Evolutionary conservation across 2,113 vertebrate species (phyloP).

Genomic region (Larimichthys crocea): DNA sequence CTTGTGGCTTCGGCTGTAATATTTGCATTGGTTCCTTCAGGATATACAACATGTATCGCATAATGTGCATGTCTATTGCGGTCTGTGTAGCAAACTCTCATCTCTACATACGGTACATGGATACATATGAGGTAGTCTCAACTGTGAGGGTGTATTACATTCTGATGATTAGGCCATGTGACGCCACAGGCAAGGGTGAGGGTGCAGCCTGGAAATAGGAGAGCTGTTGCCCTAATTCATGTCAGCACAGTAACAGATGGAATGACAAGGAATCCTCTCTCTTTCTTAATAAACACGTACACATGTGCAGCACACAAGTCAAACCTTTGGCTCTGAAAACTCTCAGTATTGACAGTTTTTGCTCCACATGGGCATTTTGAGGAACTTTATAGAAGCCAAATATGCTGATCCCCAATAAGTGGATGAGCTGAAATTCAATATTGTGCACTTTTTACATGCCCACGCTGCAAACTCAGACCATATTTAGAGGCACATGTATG

Average conservation of each 20-base stretch:
- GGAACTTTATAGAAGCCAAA: not conserved
- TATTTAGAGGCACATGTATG: constrained; percentile 34
- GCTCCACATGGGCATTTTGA: not conserved
- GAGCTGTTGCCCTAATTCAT: constrained; percentile 55
- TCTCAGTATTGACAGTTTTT: not conserved
- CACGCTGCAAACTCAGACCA: constrained; percentile 33
- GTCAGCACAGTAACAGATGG: constrained; percentile 56
- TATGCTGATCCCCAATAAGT: constrained; percentile 22
- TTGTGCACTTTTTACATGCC: constrained; percentile 46
- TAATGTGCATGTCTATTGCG: constrained; percentile 38
- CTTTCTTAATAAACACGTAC: constrained; percentile 17
- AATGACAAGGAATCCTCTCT: constrained; percentile 34
- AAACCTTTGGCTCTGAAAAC: constrained; percentile 19
- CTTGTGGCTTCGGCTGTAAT: constrained; percentile 6
- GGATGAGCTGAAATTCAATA: constrained; percentile 45
- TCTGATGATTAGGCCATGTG: constrained; percentile 51
- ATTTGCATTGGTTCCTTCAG: constrained; percentile 33
- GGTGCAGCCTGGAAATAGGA: constrained; percentile 61
- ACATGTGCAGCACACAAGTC: not conserved
- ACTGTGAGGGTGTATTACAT: constrained; percentile 22
- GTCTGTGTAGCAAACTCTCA: constrained; percentile 17
- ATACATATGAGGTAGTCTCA: constrained; percentile 7
- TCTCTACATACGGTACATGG: constrained; percentile 19
- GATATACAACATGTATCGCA: constrained; percentile 23
- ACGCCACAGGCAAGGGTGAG: constrained; percentile 57